Evolutionary conservation across 2,888 invertebrate genomes (phyloP).

Genomic region (Cephus nigrinus): DNA sequence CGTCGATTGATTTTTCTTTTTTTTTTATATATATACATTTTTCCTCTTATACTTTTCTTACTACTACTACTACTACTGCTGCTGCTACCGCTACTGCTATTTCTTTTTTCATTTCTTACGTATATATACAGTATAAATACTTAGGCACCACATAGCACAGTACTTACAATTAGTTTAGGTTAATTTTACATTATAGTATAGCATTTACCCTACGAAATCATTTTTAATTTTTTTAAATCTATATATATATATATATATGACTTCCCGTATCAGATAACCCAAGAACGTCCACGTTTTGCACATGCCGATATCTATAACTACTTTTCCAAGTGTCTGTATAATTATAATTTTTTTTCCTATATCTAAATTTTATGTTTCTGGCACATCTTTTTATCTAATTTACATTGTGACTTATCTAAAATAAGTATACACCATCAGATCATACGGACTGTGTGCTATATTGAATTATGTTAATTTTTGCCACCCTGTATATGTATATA

Average conservation of each 20-base stretch:
- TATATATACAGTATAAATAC: too few species aligned
- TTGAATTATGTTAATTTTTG: neutral
- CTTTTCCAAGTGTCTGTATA: neutral
- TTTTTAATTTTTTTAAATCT: neutral
- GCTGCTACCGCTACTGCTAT: neutral
- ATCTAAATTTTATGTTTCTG: neutral
- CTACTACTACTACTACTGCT: neutral
- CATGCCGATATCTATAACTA: neutral
- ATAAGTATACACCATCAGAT: neutral
- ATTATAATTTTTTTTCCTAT: neutral
- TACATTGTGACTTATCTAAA: neutral
- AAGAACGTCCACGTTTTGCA: neutral
- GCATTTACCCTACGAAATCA: too few species aligned
- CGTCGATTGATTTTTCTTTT: conserved; percentile 22
- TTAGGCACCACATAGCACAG: neutral
- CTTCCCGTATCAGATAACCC: neutral
- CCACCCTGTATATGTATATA: neutral
- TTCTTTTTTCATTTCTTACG: neutral
- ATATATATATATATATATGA: neutral
- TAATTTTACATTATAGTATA: neutral
- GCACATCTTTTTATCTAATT: neutral
- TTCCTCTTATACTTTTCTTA: conserved; percentile 4
- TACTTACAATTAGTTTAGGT: neutral
- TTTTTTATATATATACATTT: conserved; percentile 6
- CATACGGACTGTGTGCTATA: neutral